Evolutionary conservation across 1,140 invertebrate genomes (phyloP).

Genomic region (Drosophila funebris): DNA sequence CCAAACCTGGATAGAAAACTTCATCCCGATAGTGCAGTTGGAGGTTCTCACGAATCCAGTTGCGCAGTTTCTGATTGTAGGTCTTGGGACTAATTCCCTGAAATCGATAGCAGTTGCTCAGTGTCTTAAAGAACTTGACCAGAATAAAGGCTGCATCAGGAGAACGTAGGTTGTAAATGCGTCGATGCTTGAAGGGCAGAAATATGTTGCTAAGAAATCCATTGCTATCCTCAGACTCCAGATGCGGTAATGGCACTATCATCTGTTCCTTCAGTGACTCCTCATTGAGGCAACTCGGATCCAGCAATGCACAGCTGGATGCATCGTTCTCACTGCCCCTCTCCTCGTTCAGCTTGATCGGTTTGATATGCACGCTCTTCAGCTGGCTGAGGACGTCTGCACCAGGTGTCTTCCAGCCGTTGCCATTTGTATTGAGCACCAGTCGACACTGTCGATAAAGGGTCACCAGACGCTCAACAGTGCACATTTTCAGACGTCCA

Average conservation of each 20-base stretch:
- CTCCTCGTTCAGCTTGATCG: constrained; percentile 23
- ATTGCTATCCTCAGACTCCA: constrained; percentile 57
- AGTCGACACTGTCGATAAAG: constrained; percentile 60
- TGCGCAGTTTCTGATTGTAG: constrained; percentile 62
- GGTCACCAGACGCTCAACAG: constrained; percentile 52
- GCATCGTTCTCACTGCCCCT: constrained; percentile 38
- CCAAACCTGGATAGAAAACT: constrained; percentile 78
- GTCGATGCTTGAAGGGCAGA: constrained; percentile 69
- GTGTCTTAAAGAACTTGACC: constrained; percentile 64
- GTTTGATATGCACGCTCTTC: constrained; percentile 27
- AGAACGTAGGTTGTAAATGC: constrained; percentile 70
- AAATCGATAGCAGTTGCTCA: constrained; percentile 66
- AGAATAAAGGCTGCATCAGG: constrained; percentile 55
- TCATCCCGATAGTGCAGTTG: constrained; percentile 69
- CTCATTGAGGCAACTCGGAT: constrained; percentile 24
- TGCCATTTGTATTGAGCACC: constrained; percentile 77
- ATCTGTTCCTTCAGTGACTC: constrained; percentile 52
- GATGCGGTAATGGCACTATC: constrained; percentile 67
- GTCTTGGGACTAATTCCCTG: constrained; percentile 46
- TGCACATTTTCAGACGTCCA: constrained; percentile 59
- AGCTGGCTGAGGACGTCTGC: constrained; percentile 48
- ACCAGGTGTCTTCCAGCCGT: constrained; percentile 62
- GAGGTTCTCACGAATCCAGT: constrained; percentile 69
- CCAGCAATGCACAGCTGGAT: constrained; percentile 54
- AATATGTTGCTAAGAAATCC: constrained; percentile 69